Conservation (phyloP, 2,888 invertebrate genomes). For the Drosophila meridionalis region DNA sequence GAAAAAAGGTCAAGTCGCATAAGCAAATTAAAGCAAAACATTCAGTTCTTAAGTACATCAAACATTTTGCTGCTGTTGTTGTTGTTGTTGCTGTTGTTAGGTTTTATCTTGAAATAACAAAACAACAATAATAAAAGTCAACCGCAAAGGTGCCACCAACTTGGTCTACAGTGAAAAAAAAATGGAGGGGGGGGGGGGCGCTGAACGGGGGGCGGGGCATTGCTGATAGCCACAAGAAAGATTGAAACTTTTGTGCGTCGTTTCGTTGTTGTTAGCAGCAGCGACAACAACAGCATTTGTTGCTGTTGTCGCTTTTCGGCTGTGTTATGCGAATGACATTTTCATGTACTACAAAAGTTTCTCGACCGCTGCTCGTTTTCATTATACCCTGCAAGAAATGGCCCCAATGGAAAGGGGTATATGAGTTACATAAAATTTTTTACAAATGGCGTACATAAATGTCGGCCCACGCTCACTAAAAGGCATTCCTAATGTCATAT, state of each 20-base stretch:
- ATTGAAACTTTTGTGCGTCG: constrained; percentile 75
- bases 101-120: constrained; percentile 59
- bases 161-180: constrained; percentile 49
- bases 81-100: constrained; percentile 20
- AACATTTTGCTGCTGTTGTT: constrained; percentile 65
- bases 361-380: constrained; percentile 72
- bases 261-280: constrained; percentile 59
- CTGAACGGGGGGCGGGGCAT: background rate
- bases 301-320: constrained; percentile 43
- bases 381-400: constrained; percentile 23
- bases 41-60: constrained; percentile 77
- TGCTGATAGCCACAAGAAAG: constrained; percentile 21
- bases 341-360: constrained; percentile 78
- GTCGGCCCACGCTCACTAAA: too few relatives aligned
- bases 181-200: background rate
- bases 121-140: constrained; percentile 44
- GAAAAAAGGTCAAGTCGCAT: constrained; percentile 40
- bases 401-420: background rate
- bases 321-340: constrained; percentile 80
- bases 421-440: too few relatives aligned
- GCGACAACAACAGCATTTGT: constrained; percentile 14
- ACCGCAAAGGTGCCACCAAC: constrained; percentile 75
- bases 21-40: constrained; percentile 27
- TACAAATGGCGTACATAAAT: too few relatives aligned
- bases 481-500: too few relatives aligned